Percentiles rank a stretch among this genome's conserved stretches.
phyloP scores from a whole-genome alignment of 2,113 vertebrate genomes.

The Oenanthe oenanthe region DNA sequence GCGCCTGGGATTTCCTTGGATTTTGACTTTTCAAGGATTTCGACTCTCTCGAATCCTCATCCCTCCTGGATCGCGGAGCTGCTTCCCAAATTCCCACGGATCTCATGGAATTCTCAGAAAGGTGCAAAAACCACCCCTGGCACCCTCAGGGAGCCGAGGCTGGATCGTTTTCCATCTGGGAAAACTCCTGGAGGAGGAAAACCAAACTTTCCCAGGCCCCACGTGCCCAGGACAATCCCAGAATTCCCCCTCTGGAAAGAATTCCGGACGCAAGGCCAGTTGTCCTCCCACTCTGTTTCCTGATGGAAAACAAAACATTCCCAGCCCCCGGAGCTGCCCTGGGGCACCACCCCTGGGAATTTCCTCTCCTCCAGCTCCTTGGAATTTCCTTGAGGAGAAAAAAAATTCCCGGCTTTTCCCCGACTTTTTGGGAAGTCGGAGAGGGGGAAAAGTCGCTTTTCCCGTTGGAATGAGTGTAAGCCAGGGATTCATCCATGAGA shows the following conservation, averaged over 20 bases:
- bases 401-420: neutral
- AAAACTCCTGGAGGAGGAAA: neutral
- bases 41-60: neutral
- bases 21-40: neutral
- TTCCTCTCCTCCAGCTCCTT: neutral
- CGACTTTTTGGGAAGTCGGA: neutral
- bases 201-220: neutral
- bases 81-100: neutral
- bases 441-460: neutral
- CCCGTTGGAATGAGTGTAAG: accelerated
- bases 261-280: neutral
- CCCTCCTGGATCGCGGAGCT: neutral
- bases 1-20: neutral
- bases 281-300: constrained; percentile 37
- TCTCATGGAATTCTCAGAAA: accelerated
- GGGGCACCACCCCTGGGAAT: neutral
- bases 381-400: neutral
- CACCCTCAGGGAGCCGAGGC: neutral
- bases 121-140: neutral
- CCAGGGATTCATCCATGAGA: accelerated
- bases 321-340: neutral
- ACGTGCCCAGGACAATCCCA: neutral
- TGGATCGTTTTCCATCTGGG: neutral
- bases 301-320: neutral
- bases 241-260: neutral